Evolutionary conservation across 2,797 vertebrate species (phyloP), one percentile per base, ranked within the genome.

Genomic region (Tangara arthus): DNA sequence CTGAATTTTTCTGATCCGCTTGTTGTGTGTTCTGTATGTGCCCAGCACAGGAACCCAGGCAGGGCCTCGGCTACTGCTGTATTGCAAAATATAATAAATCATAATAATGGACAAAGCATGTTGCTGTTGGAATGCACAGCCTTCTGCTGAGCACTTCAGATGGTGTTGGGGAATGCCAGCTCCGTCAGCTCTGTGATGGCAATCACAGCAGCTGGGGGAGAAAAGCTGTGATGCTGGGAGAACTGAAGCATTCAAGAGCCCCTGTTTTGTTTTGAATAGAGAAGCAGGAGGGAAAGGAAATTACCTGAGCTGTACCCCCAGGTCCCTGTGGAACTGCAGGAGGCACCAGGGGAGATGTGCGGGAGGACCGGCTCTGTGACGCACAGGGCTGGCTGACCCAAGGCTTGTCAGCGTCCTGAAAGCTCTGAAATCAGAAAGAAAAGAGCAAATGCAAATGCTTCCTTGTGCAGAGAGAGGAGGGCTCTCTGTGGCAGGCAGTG

Each of bases 11-110:
- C 52, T 82, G 65, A 30, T 52, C 34, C 23, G 57, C 2, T 6
- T 35, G 65, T 69, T 50, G 65, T 59, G 39, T 20, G 72, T 27
- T 87, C 65, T 28, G 65, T 47, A 11, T 61, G 22, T 42, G 79
- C 82, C 85, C 79, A 5, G 55, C 66, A 65, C 85, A 82, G 82
- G 68, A 93, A 12, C 59, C 68, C 69, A 75, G 91, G 82, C 76
- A 60, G 85, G 89, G 72, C 87, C 91, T 93, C 52, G 37, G 66
- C 87, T 84, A 61, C 72, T 20, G 28, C 65, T 26, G 59, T 35
- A 83, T 56, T 49, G 86, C 87, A 83, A 56, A 92, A 76, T 24
- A 44, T 22, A 69, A 91, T 84, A 92, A 94, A 93, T 92, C 82
- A 53, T 56, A 30, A 60, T 66, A 83, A 90, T 57, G 82, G 79